A percentile compares a stretch with the other conserved stretches of the same genome.
Evolutionary conservation across 1,140 invertebrate species (phyloP).

Genomic region (Diabrotica virgifera): DNA sequence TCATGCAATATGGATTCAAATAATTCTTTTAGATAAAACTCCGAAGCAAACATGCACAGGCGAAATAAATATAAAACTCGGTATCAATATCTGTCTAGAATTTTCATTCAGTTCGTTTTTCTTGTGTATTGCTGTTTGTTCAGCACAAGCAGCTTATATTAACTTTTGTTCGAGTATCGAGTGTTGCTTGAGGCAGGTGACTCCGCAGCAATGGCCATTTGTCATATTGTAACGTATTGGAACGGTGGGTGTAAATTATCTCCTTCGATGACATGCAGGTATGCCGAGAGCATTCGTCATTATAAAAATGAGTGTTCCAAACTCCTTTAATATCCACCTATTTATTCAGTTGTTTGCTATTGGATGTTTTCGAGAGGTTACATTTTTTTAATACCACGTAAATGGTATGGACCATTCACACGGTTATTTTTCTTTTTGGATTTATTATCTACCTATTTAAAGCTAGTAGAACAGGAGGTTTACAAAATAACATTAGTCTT

Average conservation of each 20-base stretch:
- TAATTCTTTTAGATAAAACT: no score
- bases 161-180: neutral
- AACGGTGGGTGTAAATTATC: constrained; percentile 18
- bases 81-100: neutral
- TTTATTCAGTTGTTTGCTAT: constrained; percentile 5
- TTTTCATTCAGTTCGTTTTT: neutral
- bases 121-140: neutral
- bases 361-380: neutral
- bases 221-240: constrained; percentile 8
- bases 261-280: constrained; percentile 12
- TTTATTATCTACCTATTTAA: neutral
- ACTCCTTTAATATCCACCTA: neutral
- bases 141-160: neutral
- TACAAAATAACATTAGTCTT: no score
- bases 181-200: neutral
- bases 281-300: constrained; percentile 14
- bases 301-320: constrained; percentile 2
- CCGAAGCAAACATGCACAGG: no score
- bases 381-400: neutral
- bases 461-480: neutral
- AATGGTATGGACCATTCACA: neutral
- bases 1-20: no score
- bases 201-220: constrained; percentile 11
- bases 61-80: neutral
- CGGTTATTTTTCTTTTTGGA: neutral